These are phyloP conservation scores for Coreoperca whiteheadi DNA, from an alignment of 2,113 vertebrate species.

Conservation along the genomic window DNA sequence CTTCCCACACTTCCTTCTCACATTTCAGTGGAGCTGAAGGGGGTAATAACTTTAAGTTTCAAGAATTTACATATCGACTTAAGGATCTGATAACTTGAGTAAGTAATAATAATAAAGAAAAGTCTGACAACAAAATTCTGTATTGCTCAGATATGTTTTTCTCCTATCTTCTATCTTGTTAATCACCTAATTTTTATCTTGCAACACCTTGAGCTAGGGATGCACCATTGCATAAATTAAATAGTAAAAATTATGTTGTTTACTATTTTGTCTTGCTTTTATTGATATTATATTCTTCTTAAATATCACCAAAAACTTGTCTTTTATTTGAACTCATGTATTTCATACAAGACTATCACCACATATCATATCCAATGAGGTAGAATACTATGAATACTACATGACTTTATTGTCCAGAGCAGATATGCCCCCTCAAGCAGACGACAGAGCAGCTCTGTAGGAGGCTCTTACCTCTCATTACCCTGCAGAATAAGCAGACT, in stretches of 20 bases:
- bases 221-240: no score
- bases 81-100: not conserved
- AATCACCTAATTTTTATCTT: no score
- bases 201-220: no score
- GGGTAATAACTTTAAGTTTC: not conserved
- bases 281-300: no score
- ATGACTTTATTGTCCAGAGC: constrained; percentile 5
- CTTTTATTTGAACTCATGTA: not conserved
- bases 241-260: no score
- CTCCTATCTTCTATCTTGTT: no score
- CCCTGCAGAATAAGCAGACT: constrained; percentile 35
- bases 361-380: not conserved
- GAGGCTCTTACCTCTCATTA: constrained; percentile 39
- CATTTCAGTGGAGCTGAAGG: constrained; percentile 11
- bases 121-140: no score
- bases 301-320: not conserved
- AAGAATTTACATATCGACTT: not conserved
- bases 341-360: not conserved
- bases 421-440: constrained; percentile 7
- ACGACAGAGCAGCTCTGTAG: constrained; percentile 27
- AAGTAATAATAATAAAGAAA: no score
- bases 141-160: no score
- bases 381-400: not conserved
- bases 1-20: not conserved
- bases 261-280: no score